Conservation (phyloP, 2,113 vertebrate species). For the Ophthalmolycus amberensis region DNA sequence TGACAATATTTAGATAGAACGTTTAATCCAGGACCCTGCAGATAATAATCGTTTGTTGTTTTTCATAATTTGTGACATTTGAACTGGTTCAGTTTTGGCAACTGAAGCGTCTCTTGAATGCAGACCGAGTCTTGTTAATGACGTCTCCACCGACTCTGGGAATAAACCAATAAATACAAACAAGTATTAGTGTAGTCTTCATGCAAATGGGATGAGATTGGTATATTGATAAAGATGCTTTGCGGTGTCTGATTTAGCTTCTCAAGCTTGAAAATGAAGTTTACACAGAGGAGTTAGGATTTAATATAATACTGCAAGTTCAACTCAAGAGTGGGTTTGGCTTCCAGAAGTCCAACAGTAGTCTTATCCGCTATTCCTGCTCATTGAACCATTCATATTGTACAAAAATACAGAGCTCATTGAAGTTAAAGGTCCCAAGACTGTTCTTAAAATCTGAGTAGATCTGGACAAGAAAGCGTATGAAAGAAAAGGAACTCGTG, state of each 20-base stretch:
- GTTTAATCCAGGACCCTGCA: neutral
- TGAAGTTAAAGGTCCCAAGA: constrained; percentile 34
- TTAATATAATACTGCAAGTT: constrained; percentile 6
- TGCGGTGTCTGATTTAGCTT: constrained; percentile 12
- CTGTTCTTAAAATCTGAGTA: constrained; percentile 29
- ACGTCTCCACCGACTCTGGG: neutral
- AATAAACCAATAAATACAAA: constrained; percentile 18
- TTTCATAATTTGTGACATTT: constrained; percentile 19
- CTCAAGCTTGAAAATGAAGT: constrained; percentile 7
- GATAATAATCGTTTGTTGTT: neutral
- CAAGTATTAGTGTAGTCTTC: neutral
- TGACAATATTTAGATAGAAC: neutral
- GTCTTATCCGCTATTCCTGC: neutral
- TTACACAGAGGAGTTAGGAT: constrained; percentile 7
- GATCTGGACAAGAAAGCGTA: constrained; percentile 39
- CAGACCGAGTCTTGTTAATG: neutral
- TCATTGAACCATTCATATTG: constrained; percentile 30
- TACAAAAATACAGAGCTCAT: constrained; percentile 28
- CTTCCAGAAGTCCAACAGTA: neutral
- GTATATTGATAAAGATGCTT: constrained; percentile 12
- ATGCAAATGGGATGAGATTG: neutral
- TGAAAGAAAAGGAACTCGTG: constrained; percentile 28
- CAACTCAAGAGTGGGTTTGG: constrained; percentile 2
- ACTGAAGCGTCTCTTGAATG: neutral
- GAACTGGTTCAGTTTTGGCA: constrained; percentile 18